Evolutionary conservation across 2,888 invertebrate species (phyloP), one percentile per base, ranked within the genome.

Genomic region (Troilus luridus): DNA sequence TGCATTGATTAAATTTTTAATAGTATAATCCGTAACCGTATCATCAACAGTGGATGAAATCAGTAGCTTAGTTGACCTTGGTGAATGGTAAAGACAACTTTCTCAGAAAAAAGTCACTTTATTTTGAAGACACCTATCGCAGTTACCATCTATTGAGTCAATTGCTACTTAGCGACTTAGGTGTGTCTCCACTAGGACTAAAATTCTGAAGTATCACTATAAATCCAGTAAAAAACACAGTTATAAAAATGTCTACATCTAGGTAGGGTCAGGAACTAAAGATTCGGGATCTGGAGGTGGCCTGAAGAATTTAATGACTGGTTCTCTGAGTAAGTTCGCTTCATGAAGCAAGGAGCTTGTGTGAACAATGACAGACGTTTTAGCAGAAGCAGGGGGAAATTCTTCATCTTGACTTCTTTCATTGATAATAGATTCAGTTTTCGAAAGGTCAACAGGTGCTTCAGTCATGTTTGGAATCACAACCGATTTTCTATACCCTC

Each of bases 291-390:
- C 85, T 21, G 11, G 5, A 21, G 56, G 12, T 56, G 77, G 24
- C 54, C 27, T 67, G 56, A 77, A 41, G 24, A 54, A 58, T 58
- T 90, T 90, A 8, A 90, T 90, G 11, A 90, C 90, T 24, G 90
- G 90, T 59, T 90, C 90, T 72, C 90, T 14, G 14, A 6, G n/a
- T n/a, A 21, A 21, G 24, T 90, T 90, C 19, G 90, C 90, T 58
- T 54, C 72, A 56, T n/a, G 72, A 24, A 77, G 11, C 7, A 90
- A 90, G n/a, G 62, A 67, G 56, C 72, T 72, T 24, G 90, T 90
- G 24, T 90, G 90, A 54, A 77, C 56, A 24, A 90, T 90, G 59
- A 90, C 90, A 90, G 90, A 90, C 7, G 59, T 54, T 72, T 89
- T 72, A 1, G 12, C 17, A 67, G 27, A 56, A 58, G 56, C 24